Base-by-base conservation (phyloP, 2,888 invertebrate species). In the Drosophila acutilabella region DNA sequence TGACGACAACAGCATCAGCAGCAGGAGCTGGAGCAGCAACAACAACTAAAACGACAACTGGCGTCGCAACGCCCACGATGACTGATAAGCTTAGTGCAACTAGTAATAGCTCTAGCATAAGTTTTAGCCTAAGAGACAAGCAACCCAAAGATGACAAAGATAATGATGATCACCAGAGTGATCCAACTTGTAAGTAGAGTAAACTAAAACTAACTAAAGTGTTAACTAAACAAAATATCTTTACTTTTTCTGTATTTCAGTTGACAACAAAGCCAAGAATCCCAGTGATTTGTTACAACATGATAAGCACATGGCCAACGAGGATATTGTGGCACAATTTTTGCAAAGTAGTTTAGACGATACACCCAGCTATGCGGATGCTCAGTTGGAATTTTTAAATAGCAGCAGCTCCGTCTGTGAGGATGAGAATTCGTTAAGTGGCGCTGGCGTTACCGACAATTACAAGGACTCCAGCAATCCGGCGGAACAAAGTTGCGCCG, bases 81-180 rank as follows among this genome's bases (percentile, higher is more conserved):
- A 90, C 90, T 90, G 90, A 90, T 90, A 88, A 81, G 69, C 85
- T 89, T 88, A 90, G 80, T 83, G 87, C 82, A 81, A 78, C 83
- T 90, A 90, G 72, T 81, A 85, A 77, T 88, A 89, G 82, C 82
- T 74, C 74, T 87, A 89, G 61, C 74, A 60, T 87, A 84, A 87
- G 87, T 85, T 81, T 71, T 79, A 89, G 73, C 72, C 67, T 89
- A 88, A 88, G 83, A 76, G 79, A 90, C 64, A 70, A 65, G 54
- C 73, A 75, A 57, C 41, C 80, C 60, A 74, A 80, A 66, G 80
- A 82, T 50, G 26, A 58, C 14, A n/a, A 65, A 6, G 70, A 61
- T 13, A 40, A 36, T 16, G 59, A 62, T 36, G 30, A 30, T 30
- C 30, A 6, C 20, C 10, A 71, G 13, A 13, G 13, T 30, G 30